These are phyloP conservation scores for Acanthochromis polyacanthus DNA, from an alignment of 2,113 vertebrate species.

Conservation along the genomic window DNA sequence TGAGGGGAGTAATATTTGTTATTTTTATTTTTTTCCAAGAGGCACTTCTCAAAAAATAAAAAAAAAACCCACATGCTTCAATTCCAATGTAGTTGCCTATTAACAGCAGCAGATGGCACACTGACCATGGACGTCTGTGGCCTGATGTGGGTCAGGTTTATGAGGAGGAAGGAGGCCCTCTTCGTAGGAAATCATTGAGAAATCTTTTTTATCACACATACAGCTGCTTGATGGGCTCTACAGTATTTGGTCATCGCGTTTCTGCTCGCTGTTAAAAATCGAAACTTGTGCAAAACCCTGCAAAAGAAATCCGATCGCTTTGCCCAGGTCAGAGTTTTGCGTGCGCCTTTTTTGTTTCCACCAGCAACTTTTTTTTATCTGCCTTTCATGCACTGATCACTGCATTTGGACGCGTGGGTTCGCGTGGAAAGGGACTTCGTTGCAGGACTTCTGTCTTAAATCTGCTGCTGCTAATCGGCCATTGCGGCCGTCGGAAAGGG, in stretches of 20 bases:
- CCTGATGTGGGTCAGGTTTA: not conserved
- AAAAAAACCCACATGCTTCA: too few relatives aligned
- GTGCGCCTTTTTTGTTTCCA: not conserved
- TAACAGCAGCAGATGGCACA: constrained; percentile 46
- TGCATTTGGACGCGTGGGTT: not conserved
- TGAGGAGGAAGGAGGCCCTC: constrained; percentile 5
- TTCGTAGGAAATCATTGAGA: not conserved
- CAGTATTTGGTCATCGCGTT: not conserved
- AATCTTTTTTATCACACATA: constrained; percentile 5
- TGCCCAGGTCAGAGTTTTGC: not conserved
- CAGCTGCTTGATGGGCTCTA: not conserved
- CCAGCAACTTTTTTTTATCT: not conserved
- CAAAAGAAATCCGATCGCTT: too few relatives aligned
- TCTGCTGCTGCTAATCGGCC: constrained; percentile 37
- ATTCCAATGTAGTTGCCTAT: constrained; percentile 1
- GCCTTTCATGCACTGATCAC: not conserved
- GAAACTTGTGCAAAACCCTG: not conserved
- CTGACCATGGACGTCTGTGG: not conserved
- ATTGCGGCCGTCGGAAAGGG: constrained; percentile 32
- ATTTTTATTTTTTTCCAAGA: not conserved
- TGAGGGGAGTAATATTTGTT: too few relatives aligned
- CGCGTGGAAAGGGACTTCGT: constrained; percentile 8
- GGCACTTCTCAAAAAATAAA: not conserved
- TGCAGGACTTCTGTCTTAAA: not conserved
- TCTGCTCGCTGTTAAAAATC: not conserved